Percentiles rank a stretch among this genome's conserved stretches.
phyloP scores from a whole-genome alignment of 1,140 invertebrate genomes.

The Tetranychus cinnabarinus region DNA sequence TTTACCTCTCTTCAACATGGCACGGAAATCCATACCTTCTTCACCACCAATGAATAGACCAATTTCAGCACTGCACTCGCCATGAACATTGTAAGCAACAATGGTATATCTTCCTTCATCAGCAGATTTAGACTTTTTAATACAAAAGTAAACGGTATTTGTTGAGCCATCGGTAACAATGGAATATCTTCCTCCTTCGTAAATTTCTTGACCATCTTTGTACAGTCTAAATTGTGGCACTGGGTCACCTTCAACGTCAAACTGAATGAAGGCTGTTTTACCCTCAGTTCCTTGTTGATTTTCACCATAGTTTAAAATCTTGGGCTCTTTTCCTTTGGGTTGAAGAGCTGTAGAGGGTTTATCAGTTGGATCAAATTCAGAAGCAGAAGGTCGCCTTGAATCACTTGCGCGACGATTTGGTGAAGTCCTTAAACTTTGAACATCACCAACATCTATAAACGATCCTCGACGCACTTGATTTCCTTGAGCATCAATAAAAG shows the following conservation, averaged over 20 bases:
- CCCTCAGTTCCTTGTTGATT: slow-evolving; percentile 78
- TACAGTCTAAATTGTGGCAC: slow-evolving; percentile 85
- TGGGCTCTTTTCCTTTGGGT: slow-evolving; percentile 46
- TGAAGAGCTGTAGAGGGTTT: slow-evolving; percentile 67
- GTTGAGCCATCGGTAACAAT: slow-evolving; percentile 67
- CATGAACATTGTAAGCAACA: slow-evolving; percentile 70
- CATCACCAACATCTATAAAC: neutral
- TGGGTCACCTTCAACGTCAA: slow-evolving; percentile 72
- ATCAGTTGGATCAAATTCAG: slow-evolving; percentile 45
- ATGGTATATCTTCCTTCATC: slow-evolving; percentile 94
- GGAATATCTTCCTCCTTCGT: slow-evolving; percentile 75
- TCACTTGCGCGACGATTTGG: neutral
- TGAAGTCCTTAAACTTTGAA: neutral
- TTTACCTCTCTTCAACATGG: slow-evolving; percentile 84
- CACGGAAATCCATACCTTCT: slow-evolving; percentile 92
- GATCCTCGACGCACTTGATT: neutral
- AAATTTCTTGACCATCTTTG: slow-evolving; percentile 67
- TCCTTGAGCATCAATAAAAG: neutral
- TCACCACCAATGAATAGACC: slow-evolving; percentile 88
- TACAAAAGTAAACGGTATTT: slow-evolving; percentile 71
- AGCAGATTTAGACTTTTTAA: slow-evolving; percentile 79
- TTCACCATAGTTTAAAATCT: slow-evolving; percentile 66
- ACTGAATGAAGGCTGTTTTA: slow-evolving; percentile 63
- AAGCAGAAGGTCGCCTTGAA: slow-evolving; percentile 6
- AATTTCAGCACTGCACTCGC: slow-evolving; percentile 81